Percentiles rank a stretch among this genome's conserved stretches.
phyloP scores from a whole-genome alignment of 2,797 vertebrate genomes.

The Tinamus major region DNA sequence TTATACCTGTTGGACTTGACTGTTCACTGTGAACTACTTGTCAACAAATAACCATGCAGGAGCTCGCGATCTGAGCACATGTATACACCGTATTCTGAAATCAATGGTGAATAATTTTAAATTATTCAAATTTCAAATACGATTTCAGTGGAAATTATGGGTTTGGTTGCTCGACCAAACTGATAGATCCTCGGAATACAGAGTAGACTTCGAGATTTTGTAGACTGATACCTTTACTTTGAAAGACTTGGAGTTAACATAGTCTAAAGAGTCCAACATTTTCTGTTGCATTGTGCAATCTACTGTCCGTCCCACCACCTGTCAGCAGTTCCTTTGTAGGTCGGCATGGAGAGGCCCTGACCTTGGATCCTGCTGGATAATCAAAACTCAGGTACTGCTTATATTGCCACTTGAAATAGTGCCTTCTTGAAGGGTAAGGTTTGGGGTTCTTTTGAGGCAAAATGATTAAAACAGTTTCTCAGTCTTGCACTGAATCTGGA shows the following conservation, averaged over 20 bases:
- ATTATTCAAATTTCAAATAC: background rate
- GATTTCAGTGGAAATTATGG: background rate
- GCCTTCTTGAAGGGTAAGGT: background rate
- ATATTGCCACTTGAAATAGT: background rate
- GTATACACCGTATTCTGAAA: background rate
- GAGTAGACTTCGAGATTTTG: background rate
- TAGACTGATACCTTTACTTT: background rate
- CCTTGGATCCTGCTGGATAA: background rate
- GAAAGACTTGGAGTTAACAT: background rate
- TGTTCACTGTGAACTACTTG: background rate
- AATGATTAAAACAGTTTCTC: background rate
- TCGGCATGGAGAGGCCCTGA: background rate
- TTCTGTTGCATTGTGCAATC: background rate
- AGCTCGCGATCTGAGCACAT: background rate
- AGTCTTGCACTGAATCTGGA: background rate
- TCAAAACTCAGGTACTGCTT: background rate
- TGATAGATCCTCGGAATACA: background rate
- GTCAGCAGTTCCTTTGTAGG: background rate
- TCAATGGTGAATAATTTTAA: background rate
- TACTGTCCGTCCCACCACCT: background rate
- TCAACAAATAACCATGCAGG: background rate
- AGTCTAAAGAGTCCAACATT: background rate
- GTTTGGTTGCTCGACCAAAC: background rate
- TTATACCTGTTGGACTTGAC: fast-evolving
- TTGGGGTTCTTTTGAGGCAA: background rate